Evolutionary conservation across 2,113 vertebrate species (phyloP).

Genomic region (Xiphias gladius): DNA sequence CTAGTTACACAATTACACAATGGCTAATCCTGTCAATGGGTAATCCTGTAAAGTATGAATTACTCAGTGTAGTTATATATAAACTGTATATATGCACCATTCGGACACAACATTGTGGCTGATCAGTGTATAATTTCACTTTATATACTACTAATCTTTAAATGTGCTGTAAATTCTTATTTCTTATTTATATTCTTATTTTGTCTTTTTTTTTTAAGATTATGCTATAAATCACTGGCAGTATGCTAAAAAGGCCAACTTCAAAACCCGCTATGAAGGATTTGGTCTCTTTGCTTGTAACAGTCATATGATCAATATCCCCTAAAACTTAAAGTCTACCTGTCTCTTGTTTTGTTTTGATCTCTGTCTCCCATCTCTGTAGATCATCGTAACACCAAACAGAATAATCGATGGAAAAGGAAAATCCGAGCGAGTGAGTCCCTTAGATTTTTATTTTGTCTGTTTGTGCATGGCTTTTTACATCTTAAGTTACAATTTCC

Average conservation of each 20-base stretch:
- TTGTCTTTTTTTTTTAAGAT: no score
- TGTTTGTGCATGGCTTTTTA: not conserved
- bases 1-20: not conserved
- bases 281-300: not conserved
- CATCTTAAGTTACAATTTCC: not conserved
- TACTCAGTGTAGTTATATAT: no score
- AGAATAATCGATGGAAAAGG: slow-evolving; percentile 70
- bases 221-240: no score
- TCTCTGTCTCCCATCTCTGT: slow-evolving; percentile 1
- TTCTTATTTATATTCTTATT: no score
- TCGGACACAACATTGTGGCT: no score
- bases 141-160: no score
- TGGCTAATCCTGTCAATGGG: not conserved
- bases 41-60: no score
- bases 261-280: no score
- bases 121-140: no score
- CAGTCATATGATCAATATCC: not conserved
- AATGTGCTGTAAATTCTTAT: no score
- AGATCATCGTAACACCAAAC: slow-evolving; percentile 57
- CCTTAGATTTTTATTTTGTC: not conserved
- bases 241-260: no score
- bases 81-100: no score
- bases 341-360: not conserved
- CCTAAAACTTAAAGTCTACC: not conserved
- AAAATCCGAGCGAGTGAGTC: slow-evolving; percentile 75